phyloP scores from a whole-genome alignment of 2,888 invertebrate genomes.

The Chaetoderma sp. region DNA sequence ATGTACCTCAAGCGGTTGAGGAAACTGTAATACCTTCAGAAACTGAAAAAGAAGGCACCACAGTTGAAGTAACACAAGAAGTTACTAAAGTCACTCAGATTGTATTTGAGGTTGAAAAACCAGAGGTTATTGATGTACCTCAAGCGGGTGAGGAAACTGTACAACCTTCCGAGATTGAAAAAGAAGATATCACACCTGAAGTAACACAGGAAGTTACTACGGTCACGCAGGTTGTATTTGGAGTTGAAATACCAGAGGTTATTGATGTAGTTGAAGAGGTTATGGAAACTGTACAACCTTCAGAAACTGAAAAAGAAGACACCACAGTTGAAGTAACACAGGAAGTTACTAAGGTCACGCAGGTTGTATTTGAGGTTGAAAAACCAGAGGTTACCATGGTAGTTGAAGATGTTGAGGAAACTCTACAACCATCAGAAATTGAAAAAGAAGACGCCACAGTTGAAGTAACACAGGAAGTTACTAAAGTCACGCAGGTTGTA shows the following conservation, averaged over 20 bases:
- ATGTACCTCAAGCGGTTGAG: background rate
- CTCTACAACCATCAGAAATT: background rate
- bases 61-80: too few relatives aligned
- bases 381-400: background rate
- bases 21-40: conserved; percentile 1
- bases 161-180: background rate
- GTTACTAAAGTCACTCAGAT: conserved; percentile 8
- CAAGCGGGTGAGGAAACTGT: background rate
- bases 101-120: background rate
- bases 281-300: background rate
- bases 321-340: conserved; percentile 8
- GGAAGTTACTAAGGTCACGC: background rate
- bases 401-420: background rate
- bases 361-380: background rate
- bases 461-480: background rate
- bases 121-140: background rate
- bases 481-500: background rate
- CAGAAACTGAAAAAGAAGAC: background rate
- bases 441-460: background rate
- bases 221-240: conserved; percentile 2
- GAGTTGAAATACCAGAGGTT: too few relatives aligned
- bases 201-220: conserved; percentile 11
- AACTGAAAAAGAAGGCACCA: background rate
- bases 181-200: too few relatives aligned
- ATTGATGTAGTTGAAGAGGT: background rate